Conservation (phyloP, 2,113 vertebrate genomes). For the Romanogobio albipinnatus region DNA sequence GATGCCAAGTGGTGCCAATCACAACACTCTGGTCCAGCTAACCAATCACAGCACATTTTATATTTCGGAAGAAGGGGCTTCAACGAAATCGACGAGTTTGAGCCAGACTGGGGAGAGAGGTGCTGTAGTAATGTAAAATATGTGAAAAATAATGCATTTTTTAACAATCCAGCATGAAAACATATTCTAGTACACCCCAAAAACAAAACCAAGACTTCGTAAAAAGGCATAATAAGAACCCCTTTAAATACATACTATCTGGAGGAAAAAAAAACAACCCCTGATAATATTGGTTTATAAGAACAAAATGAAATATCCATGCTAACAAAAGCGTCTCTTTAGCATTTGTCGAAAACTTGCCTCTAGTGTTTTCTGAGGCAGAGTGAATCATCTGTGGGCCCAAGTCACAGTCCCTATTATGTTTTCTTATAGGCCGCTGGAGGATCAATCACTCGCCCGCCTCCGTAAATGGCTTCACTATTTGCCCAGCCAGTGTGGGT, state of each 20-base stretch:
- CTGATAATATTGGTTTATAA: neutral
- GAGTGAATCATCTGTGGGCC: conserved; percentile 36
- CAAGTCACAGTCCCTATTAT: conserved; percentile 25
- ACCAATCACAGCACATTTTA: no score
- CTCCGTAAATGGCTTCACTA: conserved; percentile 34
- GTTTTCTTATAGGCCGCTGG: conserved; percentile 31
- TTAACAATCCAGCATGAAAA: no score
- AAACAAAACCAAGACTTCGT: no score
- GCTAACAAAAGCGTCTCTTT: conserved; percentile 7
- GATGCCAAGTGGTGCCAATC: no score
- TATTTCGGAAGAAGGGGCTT: no score
- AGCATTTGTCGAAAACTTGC: neutral
- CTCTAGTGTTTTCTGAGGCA: conserved; percentile 18
- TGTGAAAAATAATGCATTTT: no score
- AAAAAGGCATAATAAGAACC: no score
- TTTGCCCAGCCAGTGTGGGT: conserved; percentile 42
- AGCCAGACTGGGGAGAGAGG: no score
- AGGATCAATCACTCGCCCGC: conserved; percentile 42
- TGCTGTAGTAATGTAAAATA: no score
- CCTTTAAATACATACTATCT: neutral
- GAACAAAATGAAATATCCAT: neutral
- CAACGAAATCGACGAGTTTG: no score
- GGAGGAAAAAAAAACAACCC: neutral
- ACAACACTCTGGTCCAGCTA: no score
- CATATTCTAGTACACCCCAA: no score